Base-by-base conservation (phyloP, 2,888 invertebrate species). In the Eustalomyia histrio region DNA sequence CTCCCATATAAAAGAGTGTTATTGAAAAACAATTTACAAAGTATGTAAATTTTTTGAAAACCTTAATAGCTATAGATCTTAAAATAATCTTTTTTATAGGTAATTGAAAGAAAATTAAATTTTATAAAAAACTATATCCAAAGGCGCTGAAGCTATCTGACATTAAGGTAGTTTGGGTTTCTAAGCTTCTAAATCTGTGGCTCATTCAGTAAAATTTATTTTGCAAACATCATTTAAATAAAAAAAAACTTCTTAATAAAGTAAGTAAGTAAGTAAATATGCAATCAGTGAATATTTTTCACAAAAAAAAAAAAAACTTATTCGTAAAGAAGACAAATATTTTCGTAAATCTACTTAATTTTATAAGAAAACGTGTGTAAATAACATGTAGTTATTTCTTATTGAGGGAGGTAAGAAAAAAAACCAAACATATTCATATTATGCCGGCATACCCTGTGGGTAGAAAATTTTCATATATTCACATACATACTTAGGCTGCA, bases 331-430 rank as follows among this genome's bases (percentile, higher is more conserved):
- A 58, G 29, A 65, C 43, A 65, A 71, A 71, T 33, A 60, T 78
- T 65, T 67, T 71, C 75, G 61, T 47, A 78, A 82, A 83, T 83
- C 86, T 85, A 83, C 87, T 86, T 86, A 87, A 87, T 86, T 87
- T 89, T 86, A 84, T 86, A 86, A 86, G 87, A 87, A 86, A 85
- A 87, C 87, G 88, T 88, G 87, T 83, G 88, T 86, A 89, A 89
- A 89, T 86, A 88, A 83, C 86, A 88, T 87, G 86, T 86, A 85
- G 83, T 84, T 83, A 67, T 10, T 58, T 64, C 43, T 47, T 53
- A 50, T 53, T 39, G 21, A 24, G 57, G 71, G 50, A 33, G n/a
- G 50, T n/a, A n/a, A 33, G 17, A 43, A 6, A 47, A 39, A 9
- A 39, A 39, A 29, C 3, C 29, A 4, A 6, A 29, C 7, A 29